Evolutionary conservation across 1,140 invertebrate genomes (phyloP).

Genomic region (Lanistes nyassanus): DNA sequence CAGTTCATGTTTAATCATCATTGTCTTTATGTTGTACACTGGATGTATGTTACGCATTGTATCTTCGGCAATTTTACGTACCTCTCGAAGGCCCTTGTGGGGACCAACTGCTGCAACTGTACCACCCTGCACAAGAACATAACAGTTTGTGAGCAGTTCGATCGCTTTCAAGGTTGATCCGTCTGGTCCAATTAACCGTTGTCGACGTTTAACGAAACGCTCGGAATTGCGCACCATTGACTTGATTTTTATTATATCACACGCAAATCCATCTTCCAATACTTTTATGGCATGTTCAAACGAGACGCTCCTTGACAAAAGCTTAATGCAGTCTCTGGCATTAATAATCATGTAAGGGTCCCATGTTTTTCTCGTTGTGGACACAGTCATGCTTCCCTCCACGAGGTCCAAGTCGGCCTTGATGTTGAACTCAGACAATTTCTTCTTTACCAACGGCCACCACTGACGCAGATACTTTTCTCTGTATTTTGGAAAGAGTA

Average conservation of each 20-base stretch:
- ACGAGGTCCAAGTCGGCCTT: constrained; percentile 93
- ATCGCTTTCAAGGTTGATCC: constrained; percentile 98
- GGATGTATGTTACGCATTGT: constrained; percentile 93
- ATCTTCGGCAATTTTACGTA: constrained; percentile 88
- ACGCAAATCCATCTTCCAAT: constrained; percentile 87
- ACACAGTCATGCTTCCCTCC: constrained; percentile 95
- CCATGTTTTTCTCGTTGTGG: constrained; percentile 97
- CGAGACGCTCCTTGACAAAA: constrained; percentile 95
- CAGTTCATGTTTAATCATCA: constrained; percentile 98
- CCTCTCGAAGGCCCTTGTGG: constrained; percentile 91
- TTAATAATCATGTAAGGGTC: constrained; percentile 98
- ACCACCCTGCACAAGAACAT: constrained; percentile 96
- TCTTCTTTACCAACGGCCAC: constrained; percentile 94
- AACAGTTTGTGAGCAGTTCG: constrained; percentile 97
- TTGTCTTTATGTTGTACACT: constrained; percentile 67
- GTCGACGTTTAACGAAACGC: constrained; percentile 94
- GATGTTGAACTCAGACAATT: constrained; percentile 75
- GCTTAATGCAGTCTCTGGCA: constrained; percentile 94
- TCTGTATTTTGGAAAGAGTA: constrained; percentile 89
- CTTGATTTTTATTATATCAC: constrained; percentile 98
- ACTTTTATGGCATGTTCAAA: constrained; percentile 84
- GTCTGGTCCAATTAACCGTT: constrained; percentile 95
- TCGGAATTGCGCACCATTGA: constrained; percentile 91
- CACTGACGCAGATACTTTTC: constrained; percentile 96
- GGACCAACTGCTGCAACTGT: constrained; percentile 97